These are phyloP conservation scores for Albula glossodonta DNA, from an alignment of 2,113 vertebrate species.

Conservation along the genomic window DNA sequence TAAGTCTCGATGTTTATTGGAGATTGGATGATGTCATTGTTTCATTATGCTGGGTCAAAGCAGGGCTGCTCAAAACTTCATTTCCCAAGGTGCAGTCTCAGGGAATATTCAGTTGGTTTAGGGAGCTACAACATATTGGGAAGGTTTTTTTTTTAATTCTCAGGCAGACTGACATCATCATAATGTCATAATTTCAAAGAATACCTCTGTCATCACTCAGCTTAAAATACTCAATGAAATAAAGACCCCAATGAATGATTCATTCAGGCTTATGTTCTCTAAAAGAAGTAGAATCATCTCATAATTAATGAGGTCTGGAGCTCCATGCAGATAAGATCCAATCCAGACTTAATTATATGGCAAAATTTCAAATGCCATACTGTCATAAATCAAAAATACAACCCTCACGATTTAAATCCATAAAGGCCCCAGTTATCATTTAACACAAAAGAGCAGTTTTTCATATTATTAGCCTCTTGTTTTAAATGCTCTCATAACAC, in stretches of 20 bases:
- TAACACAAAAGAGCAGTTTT: background rate
- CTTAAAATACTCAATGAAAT: constrained; percentile 1
- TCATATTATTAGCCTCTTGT: background rate
- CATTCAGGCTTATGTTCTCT: background rate
- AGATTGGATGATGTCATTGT: background rate
- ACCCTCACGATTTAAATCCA: background rate
- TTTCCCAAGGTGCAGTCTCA: background rate
- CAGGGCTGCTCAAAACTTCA: background rate
- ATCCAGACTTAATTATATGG: background rate
- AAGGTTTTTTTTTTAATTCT: background rate
- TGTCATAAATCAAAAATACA: background rate
- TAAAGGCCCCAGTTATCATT: background rate
- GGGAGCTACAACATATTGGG: background rate
- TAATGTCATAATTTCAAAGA: background rate
- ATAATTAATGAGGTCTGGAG: background rate
- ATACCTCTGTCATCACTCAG: background rate
- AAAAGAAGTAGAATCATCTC: background rate
- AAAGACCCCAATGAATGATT: background rate
- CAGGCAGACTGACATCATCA: background rate
- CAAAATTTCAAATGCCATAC: background rate
- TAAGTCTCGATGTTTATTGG: background rate
- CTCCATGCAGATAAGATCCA: background rate
- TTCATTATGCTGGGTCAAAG: background rate
- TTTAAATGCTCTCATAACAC: background rate
- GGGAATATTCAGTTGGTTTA: background rate